Conservation (phyloP, 2,113 vertebrate species). For the Motacilla tschutschensis region DNA sequence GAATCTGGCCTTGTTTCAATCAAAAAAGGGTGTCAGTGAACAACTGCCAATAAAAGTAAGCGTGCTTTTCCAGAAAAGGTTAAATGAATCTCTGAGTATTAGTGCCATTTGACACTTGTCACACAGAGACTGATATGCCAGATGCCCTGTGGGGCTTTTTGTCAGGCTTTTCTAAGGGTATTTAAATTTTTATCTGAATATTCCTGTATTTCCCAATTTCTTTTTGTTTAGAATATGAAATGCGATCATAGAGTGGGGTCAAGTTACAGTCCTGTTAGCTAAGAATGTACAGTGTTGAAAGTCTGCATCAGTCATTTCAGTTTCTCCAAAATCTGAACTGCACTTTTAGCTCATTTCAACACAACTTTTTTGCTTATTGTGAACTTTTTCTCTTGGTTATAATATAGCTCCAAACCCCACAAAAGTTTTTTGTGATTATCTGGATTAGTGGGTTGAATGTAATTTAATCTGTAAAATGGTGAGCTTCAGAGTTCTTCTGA, state of each 20-base stretch:
- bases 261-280: neutral
- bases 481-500: neutral
- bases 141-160: neutral
- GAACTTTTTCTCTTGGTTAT: neutral
- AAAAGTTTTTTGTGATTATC: neutral
- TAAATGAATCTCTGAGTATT: neutral
- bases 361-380: neutral
- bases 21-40: neutral
- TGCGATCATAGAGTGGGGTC: neutral
- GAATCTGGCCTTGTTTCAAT: neutral
- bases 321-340: neutral
- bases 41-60: neutral
- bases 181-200: neutral
- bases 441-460: neutral
- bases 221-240: neutral
- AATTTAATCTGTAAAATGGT: neutral
- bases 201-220: neutral
- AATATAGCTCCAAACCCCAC: neutral
- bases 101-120: neutral
- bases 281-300: neutral
- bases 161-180: neutral
- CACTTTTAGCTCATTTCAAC: neutral
- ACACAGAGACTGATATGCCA: neutral
- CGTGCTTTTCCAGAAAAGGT: neutral
- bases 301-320: neutral